Percentiles rank a stretch among this genome's conserved stretches.
These are phyloP conservation scores for Azemiops feae DNA, from an alignment of 2,113 vertebrate species.

Conservation along the genomic window DNA sequence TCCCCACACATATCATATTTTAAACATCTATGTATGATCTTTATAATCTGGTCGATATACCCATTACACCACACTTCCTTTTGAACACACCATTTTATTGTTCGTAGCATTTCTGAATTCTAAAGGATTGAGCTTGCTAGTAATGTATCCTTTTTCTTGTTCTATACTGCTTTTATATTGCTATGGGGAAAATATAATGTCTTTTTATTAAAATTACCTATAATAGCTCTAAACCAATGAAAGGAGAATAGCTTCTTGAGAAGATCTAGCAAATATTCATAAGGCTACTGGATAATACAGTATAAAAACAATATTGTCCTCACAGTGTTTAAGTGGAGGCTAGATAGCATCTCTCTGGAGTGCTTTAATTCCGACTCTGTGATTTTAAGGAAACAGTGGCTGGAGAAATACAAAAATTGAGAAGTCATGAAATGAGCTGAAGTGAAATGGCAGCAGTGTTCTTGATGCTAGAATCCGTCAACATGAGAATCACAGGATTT, in stretches of 20 bases:
- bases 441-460: neutral
- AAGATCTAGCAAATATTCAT: neutral
- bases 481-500: neutral
- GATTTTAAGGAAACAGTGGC: neutral
- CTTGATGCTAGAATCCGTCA: neutral
- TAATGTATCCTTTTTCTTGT: neutral
- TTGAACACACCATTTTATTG: neutral
- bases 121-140: fast-evolving
- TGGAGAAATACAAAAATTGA: neutral
- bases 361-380: neutral
- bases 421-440: neutral
- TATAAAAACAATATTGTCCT: neutral
- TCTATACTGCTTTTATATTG: neutral
- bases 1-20: neutral
- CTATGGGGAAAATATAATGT: neutral
- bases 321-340: neutral
- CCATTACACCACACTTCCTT: neutral
- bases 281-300: neutral
- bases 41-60: neutral
- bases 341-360: neutral
- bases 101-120: fast-evolving
- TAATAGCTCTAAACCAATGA: fast-evolving
- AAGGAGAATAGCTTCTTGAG: neutral
- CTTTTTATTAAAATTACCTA: neutral
- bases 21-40: neutral